Evolutionary conservation across 2,888 invertebrate genomes (phyloP).

Genomic region (Invenusta paracnida): DNA sequence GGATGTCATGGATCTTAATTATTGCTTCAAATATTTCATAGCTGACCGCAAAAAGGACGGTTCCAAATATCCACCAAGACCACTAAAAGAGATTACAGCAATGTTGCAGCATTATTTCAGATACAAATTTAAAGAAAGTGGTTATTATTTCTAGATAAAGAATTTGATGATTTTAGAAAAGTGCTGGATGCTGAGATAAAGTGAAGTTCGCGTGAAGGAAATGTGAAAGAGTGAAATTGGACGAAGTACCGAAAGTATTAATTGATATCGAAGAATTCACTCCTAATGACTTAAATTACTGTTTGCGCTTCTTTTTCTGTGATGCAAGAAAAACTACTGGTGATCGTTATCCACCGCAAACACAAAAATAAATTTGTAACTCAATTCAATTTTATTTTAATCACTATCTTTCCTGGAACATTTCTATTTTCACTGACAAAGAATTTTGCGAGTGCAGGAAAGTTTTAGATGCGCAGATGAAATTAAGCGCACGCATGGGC

Average conservation of each 20-base stretch:
- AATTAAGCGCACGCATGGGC: slow-evolving; percentile 10
- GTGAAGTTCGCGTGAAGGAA: too few species aligned
- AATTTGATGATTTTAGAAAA: too few species aligned
- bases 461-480: slow-evolving; percentile 25
- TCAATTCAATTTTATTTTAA: slow-evolving; percentile 28
- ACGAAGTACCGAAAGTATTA: slow-evolving; percentile 27
- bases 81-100: too few species aligned
- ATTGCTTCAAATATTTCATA: too few species aligned
- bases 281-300: slow-evolving; percentile 8
- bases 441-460: slow-evolving; percentile 27
- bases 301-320: slow-evolving; percentile 10
- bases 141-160: too few species aligned
- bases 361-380: slow-evolving; percentile 27
- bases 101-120: too few species aligned
- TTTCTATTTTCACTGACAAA: slow-evolving; percentile 32
- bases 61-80: too few species aligned
- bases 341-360: slow-evolving; percentile 32
- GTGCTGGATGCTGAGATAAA: too few species aligned
- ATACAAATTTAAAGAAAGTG: too few species aligned
- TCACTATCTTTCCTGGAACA: slow-evolving; percentile 4
- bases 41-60: too few species aligned
- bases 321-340: slow-evolving; percentile 24
- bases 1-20: too few species aligned
- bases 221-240: slow-evolving; percentile 23
- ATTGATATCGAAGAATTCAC: slow-evolving; percentile 30